Conservation (phyloP, 2,113 vertebrate genomes). For the Bufo bufo region DNA sequence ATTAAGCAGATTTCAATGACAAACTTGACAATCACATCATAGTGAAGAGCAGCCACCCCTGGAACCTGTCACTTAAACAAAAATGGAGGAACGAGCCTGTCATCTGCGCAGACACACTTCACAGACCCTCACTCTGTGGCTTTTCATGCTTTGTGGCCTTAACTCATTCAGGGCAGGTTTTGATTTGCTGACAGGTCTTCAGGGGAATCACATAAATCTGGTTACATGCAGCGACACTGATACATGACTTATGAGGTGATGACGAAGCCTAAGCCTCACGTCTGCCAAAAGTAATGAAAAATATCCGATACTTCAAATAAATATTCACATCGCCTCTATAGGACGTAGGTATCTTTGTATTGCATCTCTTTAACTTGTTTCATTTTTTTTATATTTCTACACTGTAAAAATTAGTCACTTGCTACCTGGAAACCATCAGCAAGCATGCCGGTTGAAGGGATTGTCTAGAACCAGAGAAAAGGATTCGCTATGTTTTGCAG, state of each 20-base stretch:
- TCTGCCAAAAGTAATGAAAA: neutral
- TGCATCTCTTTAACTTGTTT: neutral
- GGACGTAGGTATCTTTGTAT: neutral
- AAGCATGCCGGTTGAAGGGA: neutral
- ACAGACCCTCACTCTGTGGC: conserved; percentile 1
- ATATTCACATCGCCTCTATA: neutral
- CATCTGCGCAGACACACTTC: conserved; percentile 1
- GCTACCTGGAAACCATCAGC: neutral
- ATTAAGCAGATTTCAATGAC: neutral
- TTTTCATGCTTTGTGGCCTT: conserved; percentile 13
- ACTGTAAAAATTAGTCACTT: neutral
- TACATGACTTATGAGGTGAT: conserved; percentile 17
- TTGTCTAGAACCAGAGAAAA: neutral
- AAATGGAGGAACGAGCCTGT: neutral
- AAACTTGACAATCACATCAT: conserved; percentile 26
- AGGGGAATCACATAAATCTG: conserved; percentile 11
- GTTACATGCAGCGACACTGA: neutral
- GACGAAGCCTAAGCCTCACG: neutral
- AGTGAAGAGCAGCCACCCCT: neutral
- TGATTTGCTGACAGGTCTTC: conserved; percentile 18
- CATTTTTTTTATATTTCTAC: neutral
- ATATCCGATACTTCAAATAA: neutral
- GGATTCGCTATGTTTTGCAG: too few relatives aligned
- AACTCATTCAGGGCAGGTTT: neutral
- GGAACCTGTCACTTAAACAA: neutral